Base-by-base conservation (phyloP, 2,113 vertebrate species). In the Macquaria australasica region DNA sequence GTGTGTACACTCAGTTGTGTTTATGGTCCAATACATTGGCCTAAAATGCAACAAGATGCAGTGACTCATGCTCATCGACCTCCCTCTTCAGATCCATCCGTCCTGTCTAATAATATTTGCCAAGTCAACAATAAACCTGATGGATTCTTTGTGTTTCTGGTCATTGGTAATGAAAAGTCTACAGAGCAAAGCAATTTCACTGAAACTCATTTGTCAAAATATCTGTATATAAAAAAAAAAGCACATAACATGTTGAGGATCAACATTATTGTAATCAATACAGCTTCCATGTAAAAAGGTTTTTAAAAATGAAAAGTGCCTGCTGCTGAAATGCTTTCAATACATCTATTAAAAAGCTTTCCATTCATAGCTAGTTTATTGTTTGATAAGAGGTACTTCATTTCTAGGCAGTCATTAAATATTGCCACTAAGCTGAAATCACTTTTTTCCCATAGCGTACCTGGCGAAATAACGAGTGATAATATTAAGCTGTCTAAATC, bases 51-150 rank as follows among this genome's bases (percentile, higher is more conserved):
- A 64, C 37, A 72, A 68, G 69, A 86, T 20, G 48, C 82, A 79
- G 71, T 50, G 79, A 85, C 71, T 73, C n/a, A 15, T 74, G 48
- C 50, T 56, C 66, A 89, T 88, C 39, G 75, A 90, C 91, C 79
- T 71, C 73, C 66, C 31, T 63, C 67, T 63, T 88, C 81, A 51
- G 72, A 77, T 70, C 67, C 20, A 84, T 91, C 81, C 81, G 21
- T 83, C 74, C 88, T 45, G 71, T 81, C 87, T 80, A 77, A 90
- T 88, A 90, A 83, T 86, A 91, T 91, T 90, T 89, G 77, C 84
- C 58, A 85, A 84, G 89, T 91, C 88, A 91, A 92, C 92, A 91
- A 90, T 88, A 86, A 85, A 85, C 39, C 68, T 86, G 63, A 90
- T 88, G 80, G 66, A 87, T 86, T 64, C 18, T 82, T 86, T 87